These are phyloP conservation scores for Melitaea athalia DNA, from an alignment of 2,888 invertebrate genomes.

Conservation along the genomic window DNA sequence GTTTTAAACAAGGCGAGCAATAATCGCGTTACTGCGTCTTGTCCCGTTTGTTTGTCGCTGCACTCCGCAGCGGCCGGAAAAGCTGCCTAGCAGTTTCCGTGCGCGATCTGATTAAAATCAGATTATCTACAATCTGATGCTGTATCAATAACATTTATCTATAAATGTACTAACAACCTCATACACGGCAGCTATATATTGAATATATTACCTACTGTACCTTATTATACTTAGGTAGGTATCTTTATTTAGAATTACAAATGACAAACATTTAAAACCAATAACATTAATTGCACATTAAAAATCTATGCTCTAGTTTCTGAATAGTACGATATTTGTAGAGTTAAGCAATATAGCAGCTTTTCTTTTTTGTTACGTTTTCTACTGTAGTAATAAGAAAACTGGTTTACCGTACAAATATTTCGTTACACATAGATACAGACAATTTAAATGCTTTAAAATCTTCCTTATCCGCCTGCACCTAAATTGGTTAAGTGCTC, in stretches of 20 bases:
- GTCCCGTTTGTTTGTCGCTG: conserved; percentile 33
- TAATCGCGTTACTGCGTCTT: conserved; percentile 19
- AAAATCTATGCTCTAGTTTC: neutral
- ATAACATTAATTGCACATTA: neutral
- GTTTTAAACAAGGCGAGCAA: conserved; percentile 19
- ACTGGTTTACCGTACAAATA: conserved; percentile 31
- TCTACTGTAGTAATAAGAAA: conserved; percentile 9
- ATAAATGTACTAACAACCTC: conserved; percentile 1
- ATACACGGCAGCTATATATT: no score
- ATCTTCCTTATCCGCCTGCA: conserved; percentile 21
- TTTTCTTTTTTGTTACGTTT: conserved; percentile 13
- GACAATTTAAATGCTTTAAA: conserved; percentile 21
- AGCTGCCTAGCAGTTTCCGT: conserved; percentile 43
- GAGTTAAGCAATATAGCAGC: conserved; percentile 1
- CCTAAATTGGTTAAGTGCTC: conserved; percentile 35
- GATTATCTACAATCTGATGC: conserved; percentile 17
- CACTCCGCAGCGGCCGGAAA: conserved; percentile 52
- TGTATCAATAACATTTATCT: neutral
- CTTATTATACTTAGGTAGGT: neutral
- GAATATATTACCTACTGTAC: neutral
- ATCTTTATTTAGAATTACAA: neutral
- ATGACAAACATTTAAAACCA: neutral
- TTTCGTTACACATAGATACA: conserved; percentile 1
- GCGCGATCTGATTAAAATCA: conserved; percentile 33
- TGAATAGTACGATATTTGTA: neutral